Evolutionary conservation across 2,888 invertebrate species (phyloP).

Genomic region (Habroteleia sp.): DNA sequence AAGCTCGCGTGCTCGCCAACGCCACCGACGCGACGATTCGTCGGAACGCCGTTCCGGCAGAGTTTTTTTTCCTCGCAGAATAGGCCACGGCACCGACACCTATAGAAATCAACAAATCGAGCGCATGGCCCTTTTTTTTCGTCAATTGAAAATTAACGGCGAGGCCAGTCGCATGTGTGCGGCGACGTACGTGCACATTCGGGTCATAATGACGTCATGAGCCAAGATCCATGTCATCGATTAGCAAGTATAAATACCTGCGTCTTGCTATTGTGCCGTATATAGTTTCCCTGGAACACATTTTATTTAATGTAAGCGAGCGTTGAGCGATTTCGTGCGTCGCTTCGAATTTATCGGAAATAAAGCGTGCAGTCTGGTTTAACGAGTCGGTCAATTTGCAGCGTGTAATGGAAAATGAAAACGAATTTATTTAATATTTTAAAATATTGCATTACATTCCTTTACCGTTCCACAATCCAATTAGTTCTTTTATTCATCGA

Average conservation of each 20-base stretch:
- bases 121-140: constrained; percentile 39
- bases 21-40: too few relatives aligned
- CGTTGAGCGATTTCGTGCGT: not conserved
- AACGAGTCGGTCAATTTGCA: constrained; percentile 30
- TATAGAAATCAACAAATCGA: constrained; percentile 37
- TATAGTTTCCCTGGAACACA: constrained; percentile 18
- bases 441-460: constrained; percentile 12
- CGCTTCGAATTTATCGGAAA: constrained; percentile 19
- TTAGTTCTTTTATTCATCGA: not conserved
- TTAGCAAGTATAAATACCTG: constrained; percentile 68
- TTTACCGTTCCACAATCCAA: not conserved
- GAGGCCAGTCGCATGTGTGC: constrained; percentile 33
- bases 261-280: constrained; percentile 40
- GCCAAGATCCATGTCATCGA: constrained; percentile 69
- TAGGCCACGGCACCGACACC: too few relatives aligned
- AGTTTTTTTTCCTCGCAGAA: too few relatives aligned
- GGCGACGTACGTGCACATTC: constrained; percentile 52
- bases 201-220: constrained; percentile 66
- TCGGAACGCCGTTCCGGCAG: too few relatives aligned
- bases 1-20: too few relatives aligned
- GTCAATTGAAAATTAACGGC: constrained; percentile 31
- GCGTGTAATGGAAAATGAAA: constrained; percentile 30
- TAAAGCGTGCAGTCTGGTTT: constrained; percentile 14
- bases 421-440: constrained; percentile 22
- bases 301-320: constrained; percentile 6